Conservation (phyloP, 2,888 invertebrate species). For the Agonopterix alstromeriana region DNA sequence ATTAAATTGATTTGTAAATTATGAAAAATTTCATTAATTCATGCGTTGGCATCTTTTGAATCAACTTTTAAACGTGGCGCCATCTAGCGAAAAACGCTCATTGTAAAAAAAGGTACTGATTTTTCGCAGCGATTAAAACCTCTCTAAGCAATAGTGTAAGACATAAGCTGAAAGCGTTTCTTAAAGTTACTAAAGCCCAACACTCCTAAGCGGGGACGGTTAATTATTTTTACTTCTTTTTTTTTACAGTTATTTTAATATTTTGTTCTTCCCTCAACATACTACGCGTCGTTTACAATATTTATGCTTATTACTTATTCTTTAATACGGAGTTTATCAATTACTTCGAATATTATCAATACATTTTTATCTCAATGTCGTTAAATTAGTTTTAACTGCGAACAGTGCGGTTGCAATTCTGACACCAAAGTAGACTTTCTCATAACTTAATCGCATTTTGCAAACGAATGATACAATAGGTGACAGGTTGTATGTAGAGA, state of each 20-base stretch:
- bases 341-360: constrained; percentile 29
- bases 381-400: constrained; percentile 26
- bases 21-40: too few relatives aligned
- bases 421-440: neutral
- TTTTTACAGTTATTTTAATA: constrained; percentile 3
- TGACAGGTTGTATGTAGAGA: too few relatives aligned
- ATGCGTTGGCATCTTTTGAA: neutral
- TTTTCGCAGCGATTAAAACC: neutral
- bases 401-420: constrained; percentile 1
- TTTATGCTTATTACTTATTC: constrained; percentile 65
- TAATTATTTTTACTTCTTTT: constrained; percentile 1
- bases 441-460: too few relatives aligned
- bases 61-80: neutral
- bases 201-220: constrained; percentile 14
- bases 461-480: too few relatives aligned
- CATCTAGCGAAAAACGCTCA: neutral
- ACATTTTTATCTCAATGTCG: constrained; percentile 27
- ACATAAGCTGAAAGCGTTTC: neutral
- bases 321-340: constrained; percentile 25
- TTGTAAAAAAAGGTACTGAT: neutral
- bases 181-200: neutral
- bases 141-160: neutral
- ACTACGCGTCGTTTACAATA: constrained; percentile 43
- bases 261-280: constrained; percentile 26
- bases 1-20: too few relatives aligned